A percentile compares a stretch with the other conserved stretches of the same genome.
These are phyloP conservation scores for Pollenia amentaria DNA, from an alignment of 2,888 invertebrate species.

Conservation along the genomic window DNA sequence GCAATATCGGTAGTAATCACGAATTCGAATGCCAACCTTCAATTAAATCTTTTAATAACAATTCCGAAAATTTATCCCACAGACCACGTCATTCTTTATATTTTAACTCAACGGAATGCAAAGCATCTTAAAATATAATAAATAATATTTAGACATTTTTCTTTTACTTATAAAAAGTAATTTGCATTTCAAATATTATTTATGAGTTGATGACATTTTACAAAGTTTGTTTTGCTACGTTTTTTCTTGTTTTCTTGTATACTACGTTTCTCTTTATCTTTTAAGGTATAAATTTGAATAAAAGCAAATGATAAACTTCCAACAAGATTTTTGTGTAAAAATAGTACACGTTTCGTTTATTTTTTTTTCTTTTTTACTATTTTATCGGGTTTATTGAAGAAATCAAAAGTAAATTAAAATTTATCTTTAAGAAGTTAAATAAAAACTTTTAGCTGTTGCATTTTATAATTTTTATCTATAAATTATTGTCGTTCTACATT, in stretches of 20 bases:
- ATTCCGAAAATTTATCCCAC: neutral
- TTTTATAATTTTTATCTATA: too few relatives aligned
- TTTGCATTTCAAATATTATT: conserved; percentile 59
- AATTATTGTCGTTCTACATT: too few relatives aligned
- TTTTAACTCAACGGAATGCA: neutral
- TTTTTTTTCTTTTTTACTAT: too few relatives aligned
- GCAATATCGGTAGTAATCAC: too few relatives aligned
- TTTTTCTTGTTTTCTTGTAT: neutral
- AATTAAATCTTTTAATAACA: neutral
- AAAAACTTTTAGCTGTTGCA: too few relatives aligned
- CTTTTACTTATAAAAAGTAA: neutral
- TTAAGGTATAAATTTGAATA: neutral
- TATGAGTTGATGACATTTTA: conserved; percentile 17
- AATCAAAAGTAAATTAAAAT: too few relatives aligned
- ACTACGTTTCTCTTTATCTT: neutral
- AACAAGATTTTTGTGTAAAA: too few relatives aligned
- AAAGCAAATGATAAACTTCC: neutral
- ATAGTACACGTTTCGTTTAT: too few relatives aligned
- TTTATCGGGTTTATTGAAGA: too few relatives aligned
- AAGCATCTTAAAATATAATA: neutral
- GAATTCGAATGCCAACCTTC: too few relatives aligned
- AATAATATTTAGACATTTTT: neutral
- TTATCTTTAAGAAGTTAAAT: too few relatives aligned
- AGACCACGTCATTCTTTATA: neutral
- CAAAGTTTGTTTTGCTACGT: conserved; percentile 6